Evolutionary conservation across 2,113 vertebrate genomes (phyloP), one percentile per base, ranked within the genome.

Genomic region (Cyprinodon tularosa): DNA sequence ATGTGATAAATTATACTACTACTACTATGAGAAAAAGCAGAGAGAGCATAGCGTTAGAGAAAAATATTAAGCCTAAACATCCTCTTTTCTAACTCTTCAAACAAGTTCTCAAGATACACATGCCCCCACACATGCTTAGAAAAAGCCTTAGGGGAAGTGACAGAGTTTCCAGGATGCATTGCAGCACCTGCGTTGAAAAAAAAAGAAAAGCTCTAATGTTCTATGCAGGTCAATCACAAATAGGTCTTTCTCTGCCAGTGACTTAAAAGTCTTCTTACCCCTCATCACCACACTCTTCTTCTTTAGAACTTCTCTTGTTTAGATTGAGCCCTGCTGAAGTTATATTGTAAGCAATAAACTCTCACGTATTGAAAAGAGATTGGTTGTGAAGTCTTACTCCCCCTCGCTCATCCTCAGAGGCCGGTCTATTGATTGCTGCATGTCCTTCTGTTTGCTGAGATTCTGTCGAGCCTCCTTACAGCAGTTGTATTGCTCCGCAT

Each of bases 381-480:
- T 82, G 84, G 81, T 84, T 83, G 77, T 90, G 90, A 92, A 83
- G 86, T 85, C 73, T 89, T 68, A 60, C 71, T 84, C 83, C 85
- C 79, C 68, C 77, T 47, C 78, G 74, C 81, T 73, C 71, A 77
- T 84, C 75, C 80, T 86, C 72, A 10, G 59, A 86, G 81, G 83
- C 71, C 71, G 79, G 82, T 79, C 83, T 88, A 88, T 89, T 87
- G 89, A 89, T 90, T 88, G 86, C 85, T 87, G 84, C 82, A 80
- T 72, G 77, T 81, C 75, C 77, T 83, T 79, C 79, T 81, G 83
- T 85, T 88, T 90, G 82, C 84, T 83, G 73, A 87, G 84, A 85
- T 90, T 79, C 79, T 65, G 66, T 86, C 85, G 88, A 85, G 79
- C 77, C 78, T 88, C 48, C 72, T 86, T 83, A 89, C 57, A 62